Evolutionary conservation across 2,888 invertebrate genomes (phyloP), one percentile per base, ranked within the genome.

Genomic region (Mythimna loreyi): DNA sequence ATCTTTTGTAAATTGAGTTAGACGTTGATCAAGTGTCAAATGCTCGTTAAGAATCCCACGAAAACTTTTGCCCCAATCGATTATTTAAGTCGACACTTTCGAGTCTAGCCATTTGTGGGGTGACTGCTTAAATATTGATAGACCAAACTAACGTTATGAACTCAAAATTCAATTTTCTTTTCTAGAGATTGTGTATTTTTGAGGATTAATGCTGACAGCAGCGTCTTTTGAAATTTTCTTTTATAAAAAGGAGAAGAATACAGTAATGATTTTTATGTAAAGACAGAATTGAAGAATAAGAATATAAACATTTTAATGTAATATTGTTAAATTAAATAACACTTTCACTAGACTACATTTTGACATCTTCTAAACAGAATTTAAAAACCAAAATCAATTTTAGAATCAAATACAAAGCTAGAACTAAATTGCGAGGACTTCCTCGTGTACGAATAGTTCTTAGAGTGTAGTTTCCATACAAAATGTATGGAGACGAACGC

Each of bases 71-170:
- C n/a, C 16, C 16, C 3, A 66, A 65, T 55, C 74, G 13, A 59
- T 59, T 74, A 80, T 74, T 74, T 36, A 50, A 19, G 47, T 67
- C 16, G 28, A 57, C 67, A 61, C 25, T 57, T 60, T 75, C 25
- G 7, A 56, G 67, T 75, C 75, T 79, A 62, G 57, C 53, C 21
- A 13, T 57, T 66, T 74, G 67, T 19, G 76, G 75, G 25, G 55
- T 36, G 33, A 52, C 56, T 67, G 28, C 21, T 75, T 69, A 80
- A 68, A 76, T 68, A 75, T 75, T 80, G 60, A 75, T 60, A 75
- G 25, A 60, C 19, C 21, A n/a, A 56, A 45, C 53, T 56, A 47
- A 56, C 43, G 16, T 28, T 45, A 50, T 21, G 47, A 58, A n/a
- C 53, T 74, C 19, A 73, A 58, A 64, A 13, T 80, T 43, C 2